Evolutionary conservation across 1,140 invertebrate genomes (phyloP), one percentile per base, ranked within the genome.

Genomic region (Pogonomyrmex barbatus): DNA sequence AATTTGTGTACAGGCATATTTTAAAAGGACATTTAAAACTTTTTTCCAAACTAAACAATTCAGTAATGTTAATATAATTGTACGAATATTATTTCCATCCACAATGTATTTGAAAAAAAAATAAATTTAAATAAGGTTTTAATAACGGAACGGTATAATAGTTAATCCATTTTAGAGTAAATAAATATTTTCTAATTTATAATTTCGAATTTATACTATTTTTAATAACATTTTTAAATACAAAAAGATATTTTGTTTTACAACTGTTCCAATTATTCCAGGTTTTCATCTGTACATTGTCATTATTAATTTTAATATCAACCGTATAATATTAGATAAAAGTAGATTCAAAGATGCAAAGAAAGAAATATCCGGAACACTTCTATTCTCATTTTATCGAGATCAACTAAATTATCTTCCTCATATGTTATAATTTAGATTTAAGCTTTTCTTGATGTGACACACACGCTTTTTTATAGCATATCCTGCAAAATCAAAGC

Each of bases 331-430:
- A 3, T 24, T 39, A 30, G 30, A 45, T 76, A 42, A 54, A 42
- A 24, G 3, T 36, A 12, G 14, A 14, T 30, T 70, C 3, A 0
- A 76, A 54, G 14, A 54, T 2, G 10, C 36, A 5, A 14, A 56
- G 56, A 70, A 54, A 81, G n/a, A 56, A 70, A 68, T 30, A 17
- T 24, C 12, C 2, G 17, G 36, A 33, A 65, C n/a, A 63, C 30
- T 50, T 56, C 17, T 81, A 54, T 39, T 54, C 5, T 54, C 3
- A 2, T 3, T 42, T 39, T 56, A 42, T 30, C 5, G n/a, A 8
- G 30, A 63, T 36, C 14, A 4, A 1, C 4, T 39, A 39, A 33
- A 81, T 68, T 81, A 42, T 14, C 39, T 54, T 10, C 3, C 3
- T 17, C n/a, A 39, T 54, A 56, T 30, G 45, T 58, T 8, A 56